Percentiles rank a stretch among this genome's conserved stretches.
phyloP scores from a whole-genome alignment of 2,888 invertebrate genomes.

The Caenorhabditis drosophilae region DNA sequence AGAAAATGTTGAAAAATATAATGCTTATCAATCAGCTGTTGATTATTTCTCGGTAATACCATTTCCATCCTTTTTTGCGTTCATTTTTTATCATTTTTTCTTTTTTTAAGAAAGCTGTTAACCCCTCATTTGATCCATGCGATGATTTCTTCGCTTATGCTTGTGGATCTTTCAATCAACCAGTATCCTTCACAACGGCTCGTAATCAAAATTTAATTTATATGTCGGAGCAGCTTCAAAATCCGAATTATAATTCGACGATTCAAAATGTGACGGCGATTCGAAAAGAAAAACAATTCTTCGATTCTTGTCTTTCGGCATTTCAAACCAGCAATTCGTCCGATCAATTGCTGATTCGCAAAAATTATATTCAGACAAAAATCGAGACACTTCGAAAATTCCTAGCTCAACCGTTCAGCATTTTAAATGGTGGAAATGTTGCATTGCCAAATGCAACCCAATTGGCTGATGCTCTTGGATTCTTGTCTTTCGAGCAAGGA shows the following conservation, averaged over 20 bases:
- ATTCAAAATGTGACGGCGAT: conserved; percentile 33
- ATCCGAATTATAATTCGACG: conserved; percentile 37
- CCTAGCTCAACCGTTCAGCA: conserved; percentile 24
- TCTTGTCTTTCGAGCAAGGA: conserved; percentile 39
- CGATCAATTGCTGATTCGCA: conserved; percentile 25
- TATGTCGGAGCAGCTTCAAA: conserved; percentile 47
- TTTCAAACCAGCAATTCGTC: conserved; percentile 7
- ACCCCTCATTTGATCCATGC: conserved; percentile 58
- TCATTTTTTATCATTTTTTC: background rate
- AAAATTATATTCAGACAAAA: conserved; percentile 35
- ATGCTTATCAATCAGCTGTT: conserved; percentile 41
- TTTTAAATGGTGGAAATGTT: conserved; percentile 20
- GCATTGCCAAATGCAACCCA: conserved; percentile 28
- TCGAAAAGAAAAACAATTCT: conserved; percentile 41
- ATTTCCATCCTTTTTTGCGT: no score
- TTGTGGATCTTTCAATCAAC: conserved; percentile 50
- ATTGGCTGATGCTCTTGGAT: conserved; percentile 41
- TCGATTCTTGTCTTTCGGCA: conserved; percentile 30
- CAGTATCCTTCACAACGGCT: conserved; percentile 43
- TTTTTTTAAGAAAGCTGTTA: conserved; percentile 35
- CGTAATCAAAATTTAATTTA: conserved; percentile 37
- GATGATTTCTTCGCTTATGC: conserved; percentile 62
- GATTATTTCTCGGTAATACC: conserved; percentile 31
- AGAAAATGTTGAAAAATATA: conserved; percentile 31
- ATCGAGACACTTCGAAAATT: conserved; percentile 13